These are phyloP conservation scores for Bruchidius siliquastri DNA, from an alignment of 2,888 invertebrate species.

Conservation along the genomic window DNA sequence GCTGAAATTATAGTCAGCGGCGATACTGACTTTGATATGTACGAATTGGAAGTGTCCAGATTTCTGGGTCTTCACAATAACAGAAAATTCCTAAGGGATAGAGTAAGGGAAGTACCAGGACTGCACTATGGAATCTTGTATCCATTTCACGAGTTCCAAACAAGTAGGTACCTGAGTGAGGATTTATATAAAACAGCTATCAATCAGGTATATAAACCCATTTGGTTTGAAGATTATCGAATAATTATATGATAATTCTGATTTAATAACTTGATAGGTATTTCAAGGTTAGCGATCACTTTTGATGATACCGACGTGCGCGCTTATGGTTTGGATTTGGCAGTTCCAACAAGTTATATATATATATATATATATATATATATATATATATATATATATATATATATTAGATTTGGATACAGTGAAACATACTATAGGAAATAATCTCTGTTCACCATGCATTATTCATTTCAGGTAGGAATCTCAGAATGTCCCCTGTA, in stretches of 20 bases:
- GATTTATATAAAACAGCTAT: not conserved
- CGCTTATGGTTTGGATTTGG: no score
- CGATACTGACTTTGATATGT: constrained; percentile 76
- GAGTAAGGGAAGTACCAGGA: constrained; percentile 91
- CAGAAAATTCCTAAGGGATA: constrained; percentile 82
- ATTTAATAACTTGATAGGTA: no score
- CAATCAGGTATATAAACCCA: no score
- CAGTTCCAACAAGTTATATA: no score
- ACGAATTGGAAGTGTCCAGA: constrained; percentile 83
- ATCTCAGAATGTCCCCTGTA: constrained; percentile 90
- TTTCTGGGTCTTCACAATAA: constrained; percentile 94
- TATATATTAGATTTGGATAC: no score
- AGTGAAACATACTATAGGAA: not conserved
- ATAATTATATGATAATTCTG: no score
- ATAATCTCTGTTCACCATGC: not conserved
- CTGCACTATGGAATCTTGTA: constrained; percentile 78
- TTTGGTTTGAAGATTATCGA: no score
- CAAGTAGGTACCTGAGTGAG: constrained; percentile 33
- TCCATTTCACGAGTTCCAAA: constrained; percentile 81
- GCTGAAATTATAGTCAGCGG: constrained; percentile 84
- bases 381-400: no score
- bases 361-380: no score
- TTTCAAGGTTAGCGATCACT: no score
- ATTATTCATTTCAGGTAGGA: constrained; percentile 56
- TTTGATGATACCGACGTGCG: no score